These are phyloP conservation scores for Trypoxylus dichotomus DNA, from an alignment of 1,140 invertebrate species.

Conservation along the genomic window DNA sequence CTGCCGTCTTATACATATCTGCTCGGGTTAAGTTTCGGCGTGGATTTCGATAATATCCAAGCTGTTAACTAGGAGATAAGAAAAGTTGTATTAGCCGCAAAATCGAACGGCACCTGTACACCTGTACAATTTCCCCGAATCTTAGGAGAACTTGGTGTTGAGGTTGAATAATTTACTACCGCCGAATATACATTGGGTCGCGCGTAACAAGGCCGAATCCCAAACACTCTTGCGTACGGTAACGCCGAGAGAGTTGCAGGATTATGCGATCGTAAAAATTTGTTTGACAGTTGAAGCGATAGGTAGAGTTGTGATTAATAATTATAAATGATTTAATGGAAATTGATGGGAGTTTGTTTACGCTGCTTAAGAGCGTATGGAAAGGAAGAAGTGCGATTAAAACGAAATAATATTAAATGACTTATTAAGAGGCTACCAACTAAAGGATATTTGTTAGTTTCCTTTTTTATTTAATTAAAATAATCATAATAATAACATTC, in stretches of 20 bases:
- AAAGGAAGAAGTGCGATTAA: too few species aligned
- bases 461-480: too few species aligned
- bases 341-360: neutral
- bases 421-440: too few species aligned
- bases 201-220: neutral
- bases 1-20: neutral
- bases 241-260: neutral
- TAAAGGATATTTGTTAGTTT: too few species aligned
- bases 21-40: neutral
- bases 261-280: constrained; percentile 7
- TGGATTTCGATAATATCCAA: constrained; percentile 11
- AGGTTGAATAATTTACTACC: constrained; percentile 20
- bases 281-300: neutral
- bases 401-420: too few species aligned
- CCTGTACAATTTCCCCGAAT: constrained; percentile 21
- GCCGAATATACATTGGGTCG: neutral
- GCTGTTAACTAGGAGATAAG: constrained; percentile 18
- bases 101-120: constrained; percentile 9
- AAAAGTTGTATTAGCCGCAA: constrained; percentile 21
- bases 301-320: neutral
- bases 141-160: constrained; percentile 20
- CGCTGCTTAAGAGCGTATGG: neutral
- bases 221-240: neutral
- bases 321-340: neutral
- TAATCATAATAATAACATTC: too few species aligned